A percentile compares a stretch with the other conserved stretches of the same genome.
These are phyloP conservation scores for Chaetodon trifascialis DNA, from an alignment of 2,113 vertebrate genomes.

Conservation along the genomic window DNA sequence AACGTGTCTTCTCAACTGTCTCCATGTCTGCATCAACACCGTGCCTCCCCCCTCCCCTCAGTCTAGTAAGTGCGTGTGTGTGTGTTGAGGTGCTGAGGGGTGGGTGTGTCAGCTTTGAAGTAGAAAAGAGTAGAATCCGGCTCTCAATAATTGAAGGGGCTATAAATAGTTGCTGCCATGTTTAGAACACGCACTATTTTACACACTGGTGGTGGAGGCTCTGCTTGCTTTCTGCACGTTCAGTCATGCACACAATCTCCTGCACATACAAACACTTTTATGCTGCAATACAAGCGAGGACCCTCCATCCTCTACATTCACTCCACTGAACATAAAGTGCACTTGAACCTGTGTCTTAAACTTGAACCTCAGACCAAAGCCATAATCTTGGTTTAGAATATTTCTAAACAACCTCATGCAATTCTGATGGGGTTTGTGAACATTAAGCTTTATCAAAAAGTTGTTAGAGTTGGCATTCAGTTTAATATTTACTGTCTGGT, in stretches of 20 bases:
- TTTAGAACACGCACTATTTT: constrained; percentile 66
- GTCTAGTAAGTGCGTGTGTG: background rate
- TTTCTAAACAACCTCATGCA: background rate
- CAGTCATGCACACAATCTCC: background rate
- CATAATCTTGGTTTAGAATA: background rate
- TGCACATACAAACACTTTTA: background rate
- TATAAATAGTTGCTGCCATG: constrained; percentile 74
- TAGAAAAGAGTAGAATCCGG: constrained; percentile 38
- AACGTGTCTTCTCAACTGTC: constrained; percentile 14
- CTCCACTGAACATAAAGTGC: background rate
- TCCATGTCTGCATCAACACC: constrained; percentile 10
- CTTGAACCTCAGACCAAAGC: background rate
- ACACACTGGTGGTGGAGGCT: constrained; percentile 23
- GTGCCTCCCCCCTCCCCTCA: background rate
- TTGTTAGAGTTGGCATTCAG: background rate
- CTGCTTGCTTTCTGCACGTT: background rate
- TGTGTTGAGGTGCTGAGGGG: background rate
- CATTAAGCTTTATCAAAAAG: background rate
- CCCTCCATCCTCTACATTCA: background rate
- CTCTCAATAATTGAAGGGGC: constrained; percentile 50
- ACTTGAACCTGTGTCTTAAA: background rate
- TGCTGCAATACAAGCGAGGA: background rate
- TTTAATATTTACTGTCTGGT: background rate
- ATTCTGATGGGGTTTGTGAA: background rate
- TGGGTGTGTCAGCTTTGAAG: constrained; percentile 42